Percentiles rank a stretch among this genome's conserved stretches.
phyloP scores from a whole-genome alignment of 1,140 invertebrate genomes.

The Lepidurus packardi region DNA sequence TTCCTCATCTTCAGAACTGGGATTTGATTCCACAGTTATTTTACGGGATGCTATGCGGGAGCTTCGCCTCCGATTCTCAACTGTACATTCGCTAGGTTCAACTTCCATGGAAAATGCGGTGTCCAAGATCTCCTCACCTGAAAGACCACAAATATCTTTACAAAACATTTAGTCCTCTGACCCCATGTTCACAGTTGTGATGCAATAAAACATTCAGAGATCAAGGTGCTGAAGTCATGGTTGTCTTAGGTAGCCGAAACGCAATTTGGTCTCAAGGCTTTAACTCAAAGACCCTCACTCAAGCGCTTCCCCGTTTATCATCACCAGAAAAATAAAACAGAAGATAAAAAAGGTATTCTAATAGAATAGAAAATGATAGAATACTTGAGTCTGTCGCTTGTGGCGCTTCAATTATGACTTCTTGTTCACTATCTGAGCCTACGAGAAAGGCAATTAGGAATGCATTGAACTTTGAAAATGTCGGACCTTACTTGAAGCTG shows the following conservation, averaged over 20 bases:
- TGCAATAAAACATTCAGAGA: background rate
- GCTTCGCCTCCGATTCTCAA: background rate
- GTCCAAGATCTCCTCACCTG: background rate
- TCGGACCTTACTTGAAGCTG: background rate
- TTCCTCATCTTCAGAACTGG: background rate
- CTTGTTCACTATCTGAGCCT: no score
- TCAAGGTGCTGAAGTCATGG: slow-evolving; percentile 16
- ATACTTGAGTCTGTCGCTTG: no score
- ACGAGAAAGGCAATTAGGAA: background rate
- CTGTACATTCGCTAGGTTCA: background rate
- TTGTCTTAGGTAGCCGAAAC: background rate
- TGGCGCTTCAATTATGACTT: no score
- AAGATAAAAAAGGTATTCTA: no score
- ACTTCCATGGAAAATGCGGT: background rate
- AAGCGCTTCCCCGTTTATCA: slow-evolving; percentile 8
- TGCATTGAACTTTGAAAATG: background rate
- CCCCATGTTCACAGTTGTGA: no score
- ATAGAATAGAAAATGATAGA: no score
- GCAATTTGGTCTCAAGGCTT: background rate
- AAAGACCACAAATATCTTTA: background rate
- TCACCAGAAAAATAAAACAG: background rate
- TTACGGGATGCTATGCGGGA: background rate
- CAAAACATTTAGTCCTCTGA: background rate
- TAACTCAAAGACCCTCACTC: background rate
- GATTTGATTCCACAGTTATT: background rate